These are phyloP conservation scores for Cacatua alba DNA, from an alignment of 2,113 vertebrate genomes.

Conservation along the genomic window DNA sequence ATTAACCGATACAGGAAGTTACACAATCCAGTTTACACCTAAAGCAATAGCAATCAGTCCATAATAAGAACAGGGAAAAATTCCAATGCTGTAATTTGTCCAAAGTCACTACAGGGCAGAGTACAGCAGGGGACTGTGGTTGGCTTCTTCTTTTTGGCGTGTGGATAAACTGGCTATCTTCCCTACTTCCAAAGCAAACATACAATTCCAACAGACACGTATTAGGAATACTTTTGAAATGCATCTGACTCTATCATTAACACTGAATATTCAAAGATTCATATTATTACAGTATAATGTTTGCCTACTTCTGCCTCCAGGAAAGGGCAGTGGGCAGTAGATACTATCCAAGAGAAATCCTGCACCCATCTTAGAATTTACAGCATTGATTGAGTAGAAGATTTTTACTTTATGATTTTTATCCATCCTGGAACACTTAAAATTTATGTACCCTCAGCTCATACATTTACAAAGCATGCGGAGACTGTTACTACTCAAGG, in stretches of 20 bases:
- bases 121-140: not conserved
- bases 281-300: not conserved
- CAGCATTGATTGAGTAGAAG: not conserved
- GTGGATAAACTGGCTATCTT: slow-evolving; percentile 28
- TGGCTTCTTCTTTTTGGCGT: not conserved
- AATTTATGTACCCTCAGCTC: slow-evolving; percentile 2
- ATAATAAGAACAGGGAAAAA: slow-evolving; percentile 35
- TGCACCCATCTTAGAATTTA: not conserved
- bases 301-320: slow-evolving; percentile 2
- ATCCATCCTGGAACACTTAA: not conserved
- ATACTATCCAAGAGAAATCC: not conserved
- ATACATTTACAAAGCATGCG: slow-evolving; percentile 51
- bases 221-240: slow-evolving; percentile 54
- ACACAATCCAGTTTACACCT: slow-evolving; percentile 61
- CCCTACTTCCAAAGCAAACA: slow-evolving; percentile 64
- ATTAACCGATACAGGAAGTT: slow-evolving; percentile 66
- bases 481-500: slow-evolving; percentile 27
- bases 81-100: not conserved
- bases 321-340: not conserved
- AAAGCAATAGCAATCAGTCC: slow-evolving; percentile 32
- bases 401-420: not conserved
- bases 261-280: slow-evolving; percentile 59
- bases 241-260: slow-evolving; percentile 29
- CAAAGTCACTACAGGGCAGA: not conserved
- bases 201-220: slow-evolving; percentile 31